Percentiles rank a stretch among this genome's conserved stretches.
Evolutionary conservation across 2,113 vertebrate species (phyloP).

Genomic region (Neogobius melanostomus): DNA sequence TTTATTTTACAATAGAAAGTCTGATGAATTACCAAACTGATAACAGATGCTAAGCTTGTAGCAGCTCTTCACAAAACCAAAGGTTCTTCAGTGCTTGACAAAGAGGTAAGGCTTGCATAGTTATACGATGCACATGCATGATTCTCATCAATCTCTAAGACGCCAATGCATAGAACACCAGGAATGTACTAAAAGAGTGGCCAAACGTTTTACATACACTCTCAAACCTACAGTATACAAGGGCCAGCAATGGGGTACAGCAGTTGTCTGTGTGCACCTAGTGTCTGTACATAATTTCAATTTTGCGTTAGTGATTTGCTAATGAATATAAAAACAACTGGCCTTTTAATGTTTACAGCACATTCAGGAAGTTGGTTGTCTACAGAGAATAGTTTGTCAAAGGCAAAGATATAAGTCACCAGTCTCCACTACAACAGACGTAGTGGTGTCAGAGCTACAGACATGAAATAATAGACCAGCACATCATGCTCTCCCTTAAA

Average conservation of each 20-base stretch:
- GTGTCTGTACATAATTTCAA: conserved; percentile 25
- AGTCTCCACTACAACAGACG: conserved; percentile 15
- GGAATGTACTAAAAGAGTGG: conserved; percentile 24
- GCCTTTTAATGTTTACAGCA: conserved; percentile 8
- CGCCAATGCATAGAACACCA: conserved; percentile 27
- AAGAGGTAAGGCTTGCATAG: conserved; percentile 66
- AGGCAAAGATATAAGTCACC: conserved; percentile 15
- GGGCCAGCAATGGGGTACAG: too few species aligned
- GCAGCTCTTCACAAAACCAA: conserved; percentile 42
- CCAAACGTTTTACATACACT: conserved; percentile 24
- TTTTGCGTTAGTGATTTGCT: background rate
- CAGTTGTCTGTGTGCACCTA: conserved; percentile 27
- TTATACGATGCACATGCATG: conserved; percentile 55
- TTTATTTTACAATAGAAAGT: conserved; percentile 77
- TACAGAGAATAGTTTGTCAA: conserved; percentile 3
- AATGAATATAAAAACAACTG: background rate
- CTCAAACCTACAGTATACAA: conserved; percentile 18
- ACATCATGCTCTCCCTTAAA: conserved; percentile 3
- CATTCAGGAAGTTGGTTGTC: conserved; percentile 24
- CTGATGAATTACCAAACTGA: conserved; percentile 39
- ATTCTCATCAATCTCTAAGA: conserved; percentile 24
- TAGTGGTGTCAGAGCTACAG: conserved; percentile 14
- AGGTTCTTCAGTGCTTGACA: conserved; percentile 35
- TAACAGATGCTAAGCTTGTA: conserved; percentile 12
- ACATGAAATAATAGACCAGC: background rate